These are phyloP conservation scores for Strix occidentalis DNA, from an alignment of 2,797 vertebrate genomes.

Conservation along the genomic window DNA sequence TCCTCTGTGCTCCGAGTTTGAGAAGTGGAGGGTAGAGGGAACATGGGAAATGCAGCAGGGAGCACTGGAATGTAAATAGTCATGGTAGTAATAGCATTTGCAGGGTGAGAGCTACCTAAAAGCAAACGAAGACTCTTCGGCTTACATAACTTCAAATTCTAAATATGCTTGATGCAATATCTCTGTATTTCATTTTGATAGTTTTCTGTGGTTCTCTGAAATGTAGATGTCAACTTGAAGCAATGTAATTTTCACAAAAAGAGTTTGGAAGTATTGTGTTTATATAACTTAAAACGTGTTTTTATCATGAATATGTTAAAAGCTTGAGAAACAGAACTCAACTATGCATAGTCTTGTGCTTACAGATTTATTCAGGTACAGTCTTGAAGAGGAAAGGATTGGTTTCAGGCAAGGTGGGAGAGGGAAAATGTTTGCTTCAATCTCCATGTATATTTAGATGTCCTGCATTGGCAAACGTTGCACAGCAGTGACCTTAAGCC, in stretches of 20 bases:
- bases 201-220: not conserved
- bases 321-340: not conserved
- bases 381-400: not conserved
- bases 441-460: not conserved
- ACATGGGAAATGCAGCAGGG: not conserved
- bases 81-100: not conserved
- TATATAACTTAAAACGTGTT: not conserved
- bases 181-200: not conserved
- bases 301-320: not conserved
- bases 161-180: not conserved
- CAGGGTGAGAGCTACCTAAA: not conserved
- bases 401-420: not conserved
- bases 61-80: not conserved
- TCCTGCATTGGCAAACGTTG: not conserved
- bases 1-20: not conserved
- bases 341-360: not conserved
- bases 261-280: not conserved
- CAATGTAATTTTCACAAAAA: not conserved
- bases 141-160: not conserved
- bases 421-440: not conserved
- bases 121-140: not conserved
- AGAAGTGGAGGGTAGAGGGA: slow-evolving; percentile 6
- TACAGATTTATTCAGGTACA: not conserved
- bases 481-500: not conserved
- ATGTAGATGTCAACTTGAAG: not conserved